phyloP scores from a whole-genome alignment of 2,888 invertebrate genomes.

The Sinodicranocentrus sp. region DNA sequence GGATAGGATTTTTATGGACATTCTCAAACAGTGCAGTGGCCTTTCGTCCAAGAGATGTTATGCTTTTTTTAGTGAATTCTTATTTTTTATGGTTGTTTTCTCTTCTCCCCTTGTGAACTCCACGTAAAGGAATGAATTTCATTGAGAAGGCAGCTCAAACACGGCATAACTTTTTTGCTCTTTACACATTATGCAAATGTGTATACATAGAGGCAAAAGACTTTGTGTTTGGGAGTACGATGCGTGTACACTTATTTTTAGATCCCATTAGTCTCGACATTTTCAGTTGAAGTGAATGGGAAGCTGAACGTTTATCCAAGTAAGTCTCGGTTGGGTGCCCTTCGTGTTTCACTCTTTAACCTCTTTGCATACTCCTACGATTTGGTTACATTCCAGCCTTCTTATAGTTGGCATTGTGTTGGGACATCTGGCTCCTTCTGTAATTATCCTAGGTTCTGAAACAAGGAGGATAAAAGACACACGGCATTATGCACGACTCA shows the following conservation, averaged over 20 bases:
- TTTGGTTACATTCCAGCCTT: too few species aligned
- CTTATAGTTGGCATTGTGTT: neutral
- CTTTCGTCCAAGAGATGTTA: neutral
- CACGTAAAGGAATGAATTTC: constrained; percentile 22
- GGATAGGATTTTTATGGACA: constrained; percentile 48
- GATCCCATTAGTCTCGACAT: constrained; percentile 57
- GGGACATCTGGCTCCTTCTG: constrained; percentile 39
- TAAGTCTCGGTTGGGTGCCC: constrained; percentile 59
- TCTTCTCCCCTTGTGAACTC: constrained; percentile 16
- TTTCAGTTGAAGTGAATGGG: constrained; percentile 34
- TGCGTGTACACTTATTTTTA: constrained; percentile 50
- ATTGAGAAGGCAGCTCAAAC: constrained; percentile 6
- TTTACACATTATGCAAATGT: too few species aligned
- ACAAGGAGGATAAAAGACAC: too few species aligned
- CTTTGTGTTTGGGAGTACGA: neutral
- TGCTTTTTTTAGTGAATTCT: constrained; percentile 26
- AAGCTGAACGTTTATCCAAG: constrained; percentile 35
- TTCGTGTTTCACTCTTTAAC: constrained; percentile 48
- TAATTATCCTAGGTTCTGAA: constrained; percentile 11
- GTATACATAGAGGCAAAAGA: too few species aligned
- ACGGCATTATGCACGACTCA: too few species aligned
- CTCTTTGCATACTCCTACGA: constrained; percentile 2
- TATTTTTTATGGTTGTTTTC: constrained; percentile 36
- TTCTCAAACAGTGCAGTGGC: constrained; percentile 36
- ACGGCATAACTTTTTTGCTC: neutral